Base-by-base conservation (phyloP, 2,888 invertebrate species). In the Thereva nobilitata region DNA sequence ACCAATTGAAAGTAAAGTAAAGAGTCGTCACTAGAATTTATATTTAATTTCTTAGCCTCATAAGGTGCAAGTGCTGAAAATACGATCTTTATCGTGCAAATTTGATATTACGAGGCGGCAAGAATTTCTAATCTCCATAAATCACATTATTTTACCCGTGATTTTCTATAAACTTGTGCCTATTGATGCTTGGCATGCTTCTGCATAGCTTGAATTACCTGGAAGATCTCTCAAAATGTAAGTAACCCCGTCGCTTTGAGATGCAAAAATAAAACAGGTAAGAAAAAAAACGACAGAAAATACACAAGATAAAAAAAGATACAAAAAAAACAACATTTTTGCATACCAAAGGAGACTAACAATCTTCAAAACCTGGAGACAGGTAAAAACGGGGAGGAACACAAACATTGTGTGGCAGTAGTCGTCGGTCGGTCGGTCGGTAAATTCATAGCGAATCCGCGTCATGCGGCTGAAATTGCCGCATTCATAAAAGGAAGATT, bases 81-180 rank as follows among this genome's bases (percentile, higher is more conserved):
- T 23, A 23, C 23, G 23, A 23, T 23, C 23, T 23, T 47, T 47
- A 47, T 47, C 47, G 10, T 23, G 9, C 23, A 47, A 47, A 47
- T 47, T 47, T 47, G 47, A 47, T 47, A 12, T 47, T 47, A 47
- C 23, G 42, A 42, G 9, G 9, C 42, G 9, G 9, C 7, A 42
- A 42, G 9, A 42, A 2, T 8, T 34, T 53, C 45, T 34, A 64
- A 64, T 64, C 54, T 64, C 47, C 64, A 64, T 64, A 64, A 64
- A 64, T 64, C 64, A 64, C 64, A 38, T 47, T 23, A 47, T 64
- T 47, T 64, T 54, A 45, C 45, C 53, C 53, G 53, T 54, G 53
- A 64, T 53, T 54, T 53, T 37, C 53, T 23, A 42, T 9, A 47
- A 49, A 49, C n/a, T n/a, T 47, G 37, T 35, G 40, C 49, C 55